Conservation (phyloP, 2,797 vertebrate genomes). For the Enteromius radiatus region DNA sequence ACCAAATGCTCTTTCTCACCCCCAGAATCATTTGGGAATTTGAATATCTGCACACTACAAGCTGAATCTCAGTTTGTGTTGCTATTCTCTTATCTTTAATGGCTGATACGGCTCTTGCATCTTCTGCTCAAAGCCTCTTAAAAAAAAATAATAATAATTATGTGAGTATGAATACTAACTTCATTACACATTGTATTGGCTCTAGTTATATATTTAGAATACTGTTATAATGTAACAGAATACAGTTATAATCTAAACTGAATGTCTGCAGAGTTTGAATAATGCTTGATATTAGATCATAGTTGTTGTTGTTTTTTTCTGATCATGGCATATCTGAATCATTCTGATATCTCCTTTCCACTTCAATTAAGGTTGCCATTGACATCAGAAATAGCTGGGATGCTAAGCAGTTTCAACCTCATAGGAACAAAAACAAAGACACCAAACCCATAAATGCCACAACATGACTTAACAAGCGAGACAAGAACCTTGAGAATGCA, state of each 20-base stretch:
- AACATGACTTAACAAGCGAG: conserved; percentile 79
- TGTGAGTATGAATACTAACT: neutral
- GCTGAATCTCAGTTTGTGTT: conserved; percentile 27
- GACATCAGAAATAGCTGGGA: neutral
- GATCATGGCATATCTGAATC: conserved; percentile 18
- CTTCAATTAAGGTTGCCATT: conserved; percentile 5
- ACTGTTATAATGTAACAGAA: neutral
- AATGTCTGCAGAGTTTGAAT: neutral
- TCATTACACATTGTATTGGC: neutral
- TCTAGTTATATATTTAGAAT: conserved; percentile 29
- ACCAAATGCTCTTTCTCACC: conserved; percentile 57
- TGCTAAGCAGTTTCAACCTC: conserved; percentile 48
- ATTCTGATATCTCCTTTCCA: neutral
- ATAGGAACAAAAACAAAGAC: conserved; percentile 65
- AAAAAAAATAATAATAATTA: neutral
- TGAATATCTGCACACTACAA: conserved; percentile 19
- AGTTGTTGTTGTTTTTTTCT: neutral
- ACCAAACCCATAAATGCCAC: conserved; percentile 78
- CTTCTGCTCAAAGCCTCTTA: neutral
- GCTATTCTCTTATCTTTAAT: neutral
- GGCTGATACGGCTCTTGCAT: neutral
- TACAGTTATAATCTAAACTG: conserved; percentile 32
- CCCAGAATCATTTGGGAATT: conserved; percentile 35
- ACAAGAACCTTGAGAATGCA: conserved; percentile 69
- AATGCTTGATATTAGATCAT: neutral